phyloP scores from a whole-genome alignment of 2,797 vertebrate species.

The Micromesistius poutassou region DNA sequence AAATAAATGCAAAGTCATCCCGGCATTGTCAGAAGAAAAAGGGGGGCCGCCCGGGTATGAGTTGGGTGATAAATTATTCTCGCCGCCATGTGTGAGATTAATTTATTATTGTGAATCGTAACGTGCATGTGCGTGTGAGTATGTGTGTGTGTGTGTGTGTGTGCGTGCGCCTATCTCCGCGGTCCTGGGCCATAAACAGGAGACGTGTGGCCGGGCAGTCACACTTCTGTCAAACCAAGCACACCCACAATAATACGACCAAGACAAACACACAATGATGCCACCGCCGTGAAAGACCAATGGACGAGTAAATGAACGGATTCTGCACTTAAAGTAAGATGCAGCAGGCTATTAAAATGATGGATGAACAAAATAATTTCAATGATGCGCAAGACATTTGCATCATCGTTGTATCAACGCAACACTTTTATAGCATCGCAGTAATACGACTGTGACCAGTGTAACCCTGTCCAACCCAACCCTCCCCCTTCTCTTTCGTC shows the following conservation, averaged over 20 bases:
- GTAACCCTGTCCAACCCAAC: background rate
- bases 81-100: constrained; percentile 37
- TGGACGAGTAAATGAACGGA: constrained; percentile 9
- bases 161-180: constrained; percentile 32
- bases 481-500: constrained; percentile 14
- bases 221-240: constrained; percentile 55
- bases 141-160: constrained; percentile 20
- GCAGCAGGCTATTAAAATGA: background rate
- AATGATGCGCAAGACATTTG: background rate
- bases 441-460: constrained; percentile 7
- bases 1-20: constrained; percentile 50
- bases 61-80: constrained; percentile 35
- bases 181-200: constrained; percentile 56
- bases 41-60: background rate
- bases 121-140: constrained; percentile 35
- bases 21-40: background rate
- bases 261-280: constrained; percentile 21
- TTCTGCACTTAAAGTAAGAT: background rate
- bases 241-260: constrained; percentile 12
- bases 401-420: background rate
- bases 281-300: constrained; percentile 7
- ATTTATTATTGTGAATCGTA: constrained; percentile 53
- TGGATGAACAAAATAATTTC: background rate
- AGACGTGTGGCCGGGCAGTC: constrained; percentile 42
- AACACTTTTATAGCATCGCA: constrained; percentile 4